Evolutionary conservation across 2,113 vertebrate genomes (phyloP), one percentile per base, ranked within the genome.

Genomic region (Meles meles): DNA sequence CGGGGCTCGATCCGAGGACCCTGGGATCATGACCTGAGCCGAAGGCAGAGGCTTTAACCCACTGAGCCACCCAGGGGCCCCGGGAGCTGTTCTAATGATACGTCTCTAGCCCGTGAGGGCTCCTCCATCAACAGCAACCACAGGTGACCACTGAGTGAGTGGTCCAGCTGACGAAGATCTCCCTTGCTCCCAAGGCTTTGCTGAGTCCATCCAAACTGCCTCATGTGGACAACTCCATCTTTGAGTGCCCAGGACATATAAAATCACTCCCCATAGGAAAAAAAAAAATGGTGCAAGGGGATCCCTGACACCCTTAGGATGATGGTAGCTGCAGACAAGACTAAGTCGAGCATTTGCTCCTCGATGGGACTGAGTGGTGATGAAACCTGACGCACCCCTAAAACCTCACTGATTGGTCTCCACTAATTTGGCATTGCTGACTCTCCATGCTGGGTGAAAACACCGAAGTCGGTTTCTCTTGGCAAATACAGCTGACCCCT

Each of bases 301-400:
- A 27, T 37, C 37, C 21, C 25, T 2, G 7, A 27, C 29, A 1
- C 7, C 29, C 63, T 14, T 0, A 15, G 7, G 39, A 61, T 3
- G 2, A 37, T n/a, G 57, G 37, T 2, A 27, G 23, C 69, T 25
- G 29, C 42, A 18, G 37, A 5, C 6, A 39, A 29, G 57, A 21
- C 2, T 29, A 37, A n/a, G 27, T 31, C 14, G 6, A 69, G 34
- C 6, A 3, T 15, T 21, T 0, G 0, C 42, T 6, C n/a, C 9
- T 8, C 21, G 74, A 25, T 59, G 81, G 49, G 11, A 44, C 20
- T 29, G 3, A 10, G 39, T 6, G 21, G 37, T 37, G 55, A 86
- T 81, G 44, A 79, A 93, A 67, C 15, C 49, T 15, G 18, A 25
- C 9, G 18, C 2, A 21, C 21, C 25, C 39, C 77, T 42, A 49